phyloP scores from a whole-genome alignment of 2,113 vertebrate genomes.

The Charadrius vociferus region DNA sequence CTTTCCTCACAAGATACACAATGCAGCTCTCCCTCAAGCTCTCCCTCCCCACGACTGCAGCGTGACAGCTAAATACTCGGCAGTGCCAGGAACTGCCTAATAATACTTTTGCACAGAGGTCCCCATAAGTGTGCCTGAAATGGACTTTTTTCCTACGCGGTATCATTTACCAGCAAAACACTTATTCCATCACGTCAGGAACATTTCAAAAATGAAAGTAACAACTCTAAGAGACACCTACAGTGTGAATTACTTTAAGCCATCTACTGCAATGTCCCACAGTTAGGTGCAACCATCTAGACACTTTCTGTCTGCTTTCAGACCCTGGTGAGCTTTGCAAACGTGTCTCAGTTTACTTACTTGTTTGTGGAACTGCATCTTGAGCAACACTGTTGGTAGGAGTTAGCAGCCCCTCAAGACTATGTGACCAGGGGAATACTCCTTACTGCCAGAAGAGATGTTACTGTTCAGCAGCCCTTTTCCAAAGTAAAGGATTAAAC shows the following conservation, averaged over 20 bases:
- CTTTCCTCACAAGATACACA: conserved; percentile 44
- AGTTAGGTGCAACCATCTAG: not conserved
- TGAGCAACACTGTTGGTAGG: not conserved
- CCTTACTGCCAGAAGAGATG: not conserved
- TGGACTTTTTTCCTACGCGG: not conserved
- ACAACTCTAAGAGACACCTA: not conserved
- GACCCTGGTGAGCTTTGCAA: not conserved
- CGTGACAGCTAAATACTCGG: not conserved
- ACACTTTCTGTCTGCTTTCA: not conserved
- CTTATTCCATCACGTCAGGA: not conserved
- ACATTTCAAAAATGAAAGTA: not conserved
- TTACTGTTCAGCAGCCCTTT: not conserved
- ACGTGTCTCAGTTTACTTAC: not conserved
- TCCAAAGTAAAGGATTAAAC: not conserved
- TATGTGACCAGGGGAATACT: not conserved
- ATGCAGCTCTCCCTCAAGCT: conserved; percentile 19
- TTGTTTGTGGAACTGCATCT: not conserved
- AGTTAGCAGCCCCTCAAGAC: not conserved
- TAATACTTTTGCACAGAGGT: not conserved
- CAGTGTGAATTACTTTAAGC: not conserved
- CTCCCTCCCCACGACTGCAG: conserved; percentile 9
- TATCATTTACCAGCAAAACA: not conserved
- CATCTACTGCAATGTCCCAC: not conserved
- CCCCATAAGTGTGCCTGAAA: not conserved
- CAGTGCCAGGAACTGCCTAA: not conserved